Evolutionary conservation across 2,888 invertebrate species (phyloP), one percentile per base, ranked within the genome.

Genomic region (Phyllotreta striolata): DNA sequence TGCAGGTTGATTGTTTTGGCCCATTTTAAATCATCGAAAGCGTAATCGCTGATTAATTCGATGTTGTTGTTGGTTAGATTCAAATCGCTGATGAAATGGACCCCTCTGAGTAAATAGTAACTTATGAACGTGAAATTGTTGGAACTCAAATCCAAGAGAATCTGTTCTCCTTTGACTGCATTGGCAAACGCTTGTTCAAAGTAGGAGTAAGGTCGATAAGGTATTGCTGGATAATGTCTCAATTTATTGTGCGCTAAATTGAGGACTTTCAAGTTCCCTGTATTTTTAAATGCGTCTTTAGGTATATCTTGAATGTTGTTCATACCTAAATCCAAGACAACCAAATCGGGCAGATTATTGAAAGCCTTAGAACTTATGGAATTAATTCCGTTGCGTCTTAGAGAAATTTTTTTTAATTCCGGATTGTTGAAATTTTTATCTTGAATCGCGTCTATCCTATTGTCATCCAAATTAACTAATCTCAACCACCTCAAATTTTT

Each of bases 191-290:
- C 61, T 58, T 68, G 64, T 44, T 64, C 65, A 47, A 75, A 75
- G 37, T 68, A 70, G 4, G 64, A 62, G 6, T 63, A 62, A 3
- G 68, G 62, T 52, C 46, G 44, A 8, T 44, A 49, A 0, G 58
- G 58, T 7, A 55, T 55, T 6, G 34, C 58, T 7, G 59, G 57
- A 9, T 46, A 38, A 39, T 59, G 57, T 3, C 55, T 40, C 38
- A 76, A 55, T 24, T 60, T 60, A 57, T 76, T 76, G 55, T 68
- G 51, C 52, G 67, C 71, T 7, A 76, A 66, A 66, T 73, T 60
- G 1, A 75, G 61, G 8, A 55, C 46, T 34, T 63, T 67, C 10
- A 75, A 51, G 51, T 72, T 70, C 14, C 34, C 51, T n/a, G 73
- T 74, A 37, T 60, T 49, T 40, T 56, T 66, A 62, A 75, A 74